Conservation (phyloP, 1,140 invertebrate species). For the Theocolax elegans region DNA sequence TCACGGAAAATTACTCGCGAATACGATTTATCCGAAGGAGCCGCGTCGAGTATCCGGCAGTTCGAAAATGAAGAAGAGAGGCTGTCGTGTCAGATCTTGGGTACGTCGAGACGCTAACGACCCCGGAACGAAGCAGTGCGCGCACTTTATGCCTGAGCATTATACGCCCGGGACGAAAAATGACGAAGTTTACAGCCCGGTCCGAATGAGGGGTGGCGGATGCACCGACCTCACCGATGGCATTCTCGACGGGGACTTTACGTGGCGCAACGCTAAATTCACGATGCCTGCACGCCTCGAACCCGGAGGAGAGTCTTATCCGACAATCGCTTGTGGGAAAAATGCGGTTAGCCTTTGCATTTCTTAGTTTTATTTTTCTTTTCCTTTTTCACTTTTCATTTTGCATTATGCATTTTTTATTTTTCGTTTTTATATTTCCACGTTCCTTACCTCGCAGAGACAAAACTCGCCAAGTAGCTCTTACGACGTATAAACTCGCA, state of each 20-base stretch:
- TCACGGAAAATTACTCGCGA: too few relatives aligned
- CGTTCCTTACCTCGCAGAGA: too few relatives aligned
- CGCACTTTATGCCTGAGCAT: conserved; percentile 1
- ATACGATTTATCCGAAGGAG: conserved; percentile 56
- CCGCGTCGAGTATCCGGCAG: conserved; percentile 47
- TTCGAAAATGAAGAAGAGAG: too few relatives aligned
- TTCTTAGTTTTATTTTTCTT: too few relatives aligned
- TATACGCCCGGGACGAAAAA: conserved; percentile 21
- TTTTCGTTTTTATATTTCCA: too few relatives aligned
- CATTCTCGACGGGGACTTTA: conserved; percentile 31
- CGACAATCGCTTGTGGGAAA: background rate
- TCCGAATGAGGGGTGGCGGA: conserved; percentile 43
- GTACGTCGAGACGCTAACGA: too few relatives aligned
- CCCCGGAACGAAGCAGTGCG: background rate
- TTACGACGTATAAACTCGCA: too few relatives aligned
- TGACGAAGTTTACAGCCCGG: background rate
- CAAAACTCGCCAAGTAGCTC: too few relatives aligned
- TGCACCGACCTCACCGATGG: background rate
- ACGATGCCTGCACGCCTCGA: conserved; percentile 30
- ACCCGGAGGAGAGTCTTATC: conserved; percentile 1
- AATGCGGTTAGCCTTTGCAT: background rate
- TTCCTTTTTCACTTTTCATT: too few relatives aligned
- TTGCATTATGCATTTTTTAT: too few relatives aligned
- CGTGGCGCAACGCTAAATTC: conserved; percentile 31
- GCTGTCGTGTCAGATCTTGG: too few relatives aligned